Base-by-base conservation (phyloP, 2,888 invertebrate species). In the Carabus problematicus region DNA sequence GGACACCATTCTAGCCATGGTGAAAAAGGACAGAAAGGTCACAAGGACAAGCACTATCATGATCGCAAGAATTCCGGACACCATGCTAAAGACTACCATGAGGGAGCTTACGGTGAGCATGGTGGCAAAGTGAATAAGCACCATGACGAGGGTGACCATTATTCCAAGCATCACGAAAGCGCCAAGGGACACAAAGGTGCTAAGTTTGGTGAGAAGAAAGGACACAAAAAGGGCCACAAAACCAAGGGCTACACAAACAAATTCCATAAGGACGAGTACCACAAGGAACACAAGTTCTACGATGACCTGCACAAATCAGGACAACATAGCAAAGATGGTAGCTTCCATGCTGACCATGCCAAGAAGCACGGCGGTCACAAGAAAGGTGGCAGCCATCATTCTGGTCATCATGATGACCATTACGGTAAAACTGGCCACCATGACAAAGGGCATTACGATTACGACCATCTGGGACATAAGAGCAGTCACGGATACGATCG, bases 211-310 rank as follows among this genome's bases (percentile, higher is more conserved):
- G 90, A 91, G 79, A 91, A 91, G 77, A 89, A 90, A 72, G 91
- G 90, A 0, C 91, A 91, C 77, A 91, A 91, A 77, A 90, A 90
- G 75, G 91, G 91, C 3, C 90, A 91, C 76, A 91, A 91, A 78
- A 90, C 90, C 1, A 90, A 89, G 79, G 91, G 91, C 0, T 91
- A 89, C 80, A 91, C 92, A 82, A 90, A 92, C 82, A 90, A 90
- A 74, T 89, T 90, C 80, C 90, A 90, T 82, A 90, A 90, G 78
- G 91, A 92, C 75, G 92, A 92, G 78, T 91, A 88, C 81, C 89
- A 90, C 78, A 91, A 89, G 76, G 91, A 91, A 76, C 91, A 91
- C 81, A 91, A 90, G 78, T 90, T 91, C 84, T 91, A 91, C 81
- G 91, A 91, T 74, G 89, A 90, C 79, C 86, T 83, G 79, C 89